Percentiles rank a stretch among this genome's conserved stretches.
Conservation (phyloP, 2,113 vertebrate genomes). For the Taxidea taxus region DNA sequence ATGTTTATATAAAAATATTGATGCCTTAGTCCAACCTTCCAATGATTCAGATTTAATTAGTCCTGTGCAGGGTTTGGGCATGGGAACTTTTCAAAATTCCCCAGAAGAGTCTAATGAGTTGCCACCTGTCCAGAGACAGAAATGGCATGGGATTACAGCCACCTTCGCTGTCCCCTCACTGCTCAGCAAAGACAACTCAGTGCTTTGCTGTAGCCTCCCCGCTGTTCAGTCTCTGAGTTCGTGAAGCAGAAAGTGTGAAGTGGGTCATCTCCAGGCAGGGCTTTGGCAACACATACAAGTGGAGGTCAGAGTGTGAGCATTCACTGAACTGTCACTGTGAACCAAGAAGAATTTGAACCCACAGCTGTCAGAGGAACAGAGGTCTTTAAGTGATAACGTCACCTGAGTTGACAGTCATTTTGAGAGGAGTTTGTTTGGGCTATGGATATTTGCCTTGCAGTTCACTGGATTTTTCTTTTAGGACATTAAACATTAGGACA, state of each 20-base stretch:
- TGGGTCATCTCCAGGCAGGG: slow-evolving; percentile 22
- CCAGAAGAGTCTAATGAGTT: background rate
- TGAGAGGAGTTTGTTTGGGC: background rate
- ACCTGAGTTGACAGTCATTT: background rate
- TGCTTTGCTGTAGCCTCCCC: background rate
- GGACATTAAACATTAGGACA: background rate
- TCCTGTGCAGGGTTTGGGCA: background rate
- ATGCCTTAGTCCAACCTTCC: background rate
- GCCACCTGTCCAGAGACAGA: background rate
- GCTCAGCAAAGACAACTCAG: background rate
- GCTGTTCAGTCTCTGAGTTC: background rate
- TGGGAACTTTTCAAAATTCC: background rate
- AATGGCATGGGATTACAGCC: background rate
- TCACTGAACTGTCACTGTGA: background rate
- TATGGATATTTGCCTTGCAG: background rate
- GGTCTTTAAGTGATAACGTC: background rate
- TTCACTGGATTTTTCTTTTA: background rate
- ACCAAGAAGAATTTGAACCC: slow-evolving; percentile 26
- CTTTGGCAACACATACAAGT: slow-evolving; percentile 15
- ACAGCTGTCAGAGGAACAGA: background rate
- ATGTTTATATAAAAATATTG: background rate
- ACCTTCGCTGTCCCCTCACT: background rate
- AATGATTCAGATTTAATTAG: background rate
- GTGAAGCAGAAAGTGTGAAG: slow-evolving; percentile 48
- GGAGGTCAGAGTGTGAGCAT: background rate